phyloP scores from a whole-genome alignment of 1,140 invertebrate species.

The Meloidogyne exigua region DNA sequence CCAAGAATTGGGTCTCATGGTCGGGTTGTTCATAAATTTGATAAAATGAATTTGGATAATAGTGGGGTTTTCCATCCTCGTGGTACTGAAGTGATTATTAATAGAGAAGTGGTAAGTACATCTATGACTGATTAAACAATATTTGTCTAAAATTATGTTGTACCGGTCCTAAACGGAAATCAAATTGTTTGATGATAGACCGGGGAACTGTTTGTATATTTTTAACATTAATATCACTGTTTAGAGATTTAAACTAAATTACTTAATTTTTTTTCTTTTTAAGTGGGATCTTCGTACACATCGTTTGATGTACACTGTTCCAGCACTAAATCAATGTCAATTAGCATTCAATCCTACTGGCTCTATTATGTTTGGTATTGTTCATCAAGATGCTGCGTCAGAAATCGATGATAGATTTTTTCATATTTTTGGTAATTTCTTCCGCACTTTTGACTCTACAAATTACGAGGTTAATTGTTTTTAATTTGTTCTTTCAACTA shows the following conservation, averaged over 20 bases:
- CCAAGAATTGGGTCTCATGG: conserved; percentile 72
- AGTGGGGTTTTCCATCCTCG: conserved; percentile 96
- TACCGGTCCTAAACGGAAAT: too few relatives aligned
- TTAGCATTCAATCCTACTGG: conserved; percentile 68
- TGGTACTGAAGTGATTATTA: conserved; percentile 71
- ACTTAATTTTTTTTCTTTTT: conserved; percentile 71
- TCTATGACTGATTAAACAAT: conserved; percentile 5
- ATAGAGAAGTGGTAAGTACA: conserved; percentile 68
- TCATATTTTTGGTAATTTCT: conserved; percentile 77
- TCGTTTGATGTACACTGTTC: conserved; percentile 86
- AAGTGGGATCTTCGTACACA: conserved; percentile 92
- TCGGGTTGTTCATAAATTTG: conserved; percentile 83
- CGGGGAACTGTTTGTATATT: too few relatives aligned
- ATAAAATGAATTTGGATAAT: conserved; percentile 89
- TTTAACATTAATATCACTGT: too few relatives aligned
- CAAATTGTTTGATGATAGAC: too few relatives aligned
- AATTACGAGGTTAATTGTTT: conserved; percentile 74
- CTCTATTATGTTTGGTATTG: conserved; percentile 68
- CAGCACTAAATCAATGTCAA: conserved; percentile 81
- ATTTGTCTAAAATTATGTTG: not conserved
- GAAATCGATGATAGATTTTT: conserved; percentile 69
- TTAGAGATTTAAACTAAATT: too few relatives aligned
- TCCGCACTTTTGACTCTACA: conserved; percentile 86
- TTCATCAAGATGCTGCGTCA: conserved; percentile 65
- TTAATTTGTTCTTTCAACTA: not conserved